Conservation (phyloP, 2,113 vertebrate species). For the Syngnathus scovelli region DNA sequence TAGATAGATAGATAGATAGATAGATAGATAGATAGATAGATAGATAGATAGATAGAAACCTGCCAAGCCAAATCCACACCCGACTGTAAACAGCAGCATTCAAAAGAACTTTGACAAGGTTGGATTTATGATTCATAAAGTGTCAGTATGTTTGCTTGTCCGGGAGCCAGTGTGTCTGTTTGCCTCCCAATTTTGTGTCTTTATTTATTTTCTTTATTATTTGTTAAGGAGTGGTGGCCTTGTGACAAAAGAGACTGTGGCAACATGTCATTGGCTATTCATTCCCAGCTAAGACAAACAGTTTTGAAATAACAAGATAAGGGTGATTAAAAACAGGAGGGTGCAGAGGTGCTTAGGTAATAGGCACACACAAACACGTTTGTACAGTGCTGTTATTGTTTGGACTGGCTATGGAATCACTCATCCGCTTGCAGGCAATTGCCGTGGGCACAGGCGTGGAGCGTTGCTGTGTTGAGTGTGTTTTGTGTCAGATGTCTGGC, state of each 20-base stretch:
- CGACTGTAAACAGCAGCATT: background rate
- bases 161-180: conserved; percentile 63
- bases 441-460: conserved; percentile 63
- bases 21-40: too few species aligned
- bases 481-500: conserved; percentile 56
- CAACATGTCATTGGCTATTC: conserved; percentile 66
- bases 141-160: conserved; percentile 44
- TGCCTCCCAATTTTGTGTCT: conserved; percentile 70
- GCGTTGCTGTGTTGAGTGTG: conserved; percentile 40
- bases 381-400: conserved; percentile 77
- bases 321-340: conserved; percentile 57
- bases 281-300: conserved; percentile 71
- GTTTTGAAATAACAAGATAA: conserved; percentile 75
- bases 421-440: conserved; percentile 54
- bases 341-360: conserved; percentile 65
- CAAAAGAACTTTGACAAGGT: conserved; percentile 20
- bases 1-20: too few species aligned
- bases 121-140: conserved; percentile 57
- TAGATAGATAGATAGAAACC: background rate
- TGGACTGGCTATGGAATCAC: conserved; percentile 68
- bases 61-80: background rate
- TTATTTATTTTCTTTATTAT: conserved; percentile 70
- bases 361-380: conserved; percentile 76
- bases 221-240: conserved; percentile 65
- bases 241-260: conserved; percentile 64